These are phyloP conservation scores for Spatula versicolor DNA, from an alignment of 2,797 vertebrate genomes.

Conservation along the genomic window DNA sequence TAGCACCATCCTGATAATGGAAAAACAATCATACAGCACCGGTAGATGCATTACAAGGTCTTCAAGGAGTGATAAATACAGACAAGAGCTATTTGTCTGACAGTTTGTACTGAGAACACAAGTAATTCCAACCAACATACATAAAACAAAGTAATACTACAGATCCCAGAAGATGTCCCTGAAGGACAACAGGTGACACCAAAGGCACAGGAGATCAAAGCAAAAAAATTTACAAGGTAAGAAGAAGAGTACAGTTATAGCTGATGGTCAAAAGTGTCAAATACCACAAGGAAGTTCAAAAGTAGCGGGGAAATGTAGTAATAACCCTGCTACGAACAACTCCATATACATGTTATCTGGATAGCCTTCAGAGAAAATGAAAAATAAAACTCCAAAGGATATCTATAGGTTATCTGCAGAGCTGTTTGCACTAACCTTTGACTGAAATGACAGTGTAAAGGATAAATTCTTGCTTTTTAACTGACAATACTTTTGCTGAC, in stretches of 20 bases:
- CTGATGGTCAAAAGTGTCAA: slow-evolving; percentile 31
- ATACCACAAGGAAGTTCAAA: slow-evolving; percentile 9
- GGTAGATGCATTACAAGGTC: slow-evolving; percentile 36
- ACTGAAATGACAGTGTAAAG: background rate
- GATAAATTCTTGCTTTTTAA: background rate
- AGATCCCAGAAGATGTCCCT: slow-evolving; percentile 16
- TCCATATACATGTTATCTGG: background rate
- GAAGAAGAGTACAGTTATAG: slow-evolving; percentile 51
- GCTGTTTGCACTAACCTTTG: background rate
- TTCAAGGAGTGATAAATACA: slow-evolving; percentile 66
- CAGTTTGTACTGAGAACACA: slow-evolving; percentile 32
- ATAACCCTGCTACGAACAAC: background rate
- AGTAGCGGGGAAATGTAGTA: background rate
- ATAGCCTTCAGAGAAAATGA: background rate
- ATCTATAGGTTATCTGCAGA: background rate
- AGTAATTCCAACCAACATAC: slow-evolving; percentile 41
- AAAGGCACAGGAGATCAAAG: slow-evolving; percentile 43
- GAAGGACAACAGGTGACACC: slow-evolving; percentile 44
- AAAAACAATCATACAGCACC: slow-evolving; percentile 20
- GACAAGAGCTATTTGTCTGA: slow-evolving; percentile 39
- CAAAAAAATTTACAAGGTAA: slow-evolving; percentile 54
- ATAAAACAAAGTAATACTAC: slow-evolving; percentile 30
- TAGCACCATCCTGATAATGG: slow-evolving; percentile 50
- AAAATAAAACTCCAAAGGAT: background rate
- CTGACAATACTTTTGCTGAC: background rate